Conservation (phyloP, 2,797 vertebrate species). For the Rhyacichthys aspro region DNA sequence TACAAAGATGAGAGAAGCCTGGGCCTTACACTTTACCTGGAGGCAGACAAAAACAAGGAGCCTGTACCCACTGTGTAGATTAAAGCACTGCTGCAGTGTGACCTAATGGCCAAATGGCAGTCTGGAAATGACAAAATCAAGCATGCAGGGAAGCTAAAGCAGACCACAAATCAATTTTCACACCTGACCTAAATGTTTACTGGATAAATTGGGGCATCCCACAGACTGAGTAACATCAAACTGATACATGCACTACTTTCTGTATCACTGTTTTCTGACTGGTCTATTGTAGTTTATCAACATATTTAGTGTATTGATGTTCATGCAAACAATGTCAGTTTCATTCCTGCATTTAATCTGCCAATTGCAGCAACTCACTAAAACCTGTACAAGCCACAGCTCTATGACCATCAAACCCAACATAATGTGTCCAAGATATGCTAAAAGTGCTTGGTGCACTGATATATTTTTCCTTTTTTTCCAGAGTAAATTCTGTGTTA, state of each 20-base stretch:
- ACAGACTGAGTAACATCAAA: conserved; percentile 35
- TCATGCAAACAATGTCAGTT: no score
- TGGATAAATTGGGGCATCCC: conserved; percentile 26
- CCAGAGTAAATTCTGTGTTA: conserved; percentile 41
- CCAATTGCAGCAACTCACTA: no score
- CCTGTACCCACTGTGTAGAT: conserved; percentile 42
- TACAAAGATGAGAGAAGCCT: conserved; percentile 52
- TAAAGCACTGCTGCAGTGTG: conserved; percentile 23
- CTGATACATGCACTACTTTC: not conserved
- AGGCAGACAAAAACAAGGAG: conserved; percentile 48
- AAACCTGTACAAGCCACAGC: no score
- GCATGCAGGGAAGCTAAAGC: conserved; percentile 35
- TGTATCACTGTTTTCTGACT: not conserved
- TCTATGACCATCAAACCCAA: no score
- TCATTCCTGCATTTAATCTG: no score
- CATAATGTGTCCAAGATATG: no score
- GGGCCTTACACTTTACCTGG: conserved; percentile 31
- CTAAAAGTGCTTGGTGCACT: not conserved
- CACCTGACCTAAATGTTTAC: conserved; percentile 37
- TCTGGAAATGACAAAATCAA: conserved; percentile 37
- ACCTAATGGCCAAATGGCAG: conserved; percentile 26
- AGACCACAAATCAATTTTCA: conserved; percentile 43
- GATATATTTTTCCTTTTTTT: not conserved
- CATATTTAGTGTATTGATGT: no score
- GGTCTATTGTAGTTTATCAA: not conserved